phyloP scores from a whole-genome alignment of 2,113 vertebrate species.

The Ochotona curzoniae region DNA sequence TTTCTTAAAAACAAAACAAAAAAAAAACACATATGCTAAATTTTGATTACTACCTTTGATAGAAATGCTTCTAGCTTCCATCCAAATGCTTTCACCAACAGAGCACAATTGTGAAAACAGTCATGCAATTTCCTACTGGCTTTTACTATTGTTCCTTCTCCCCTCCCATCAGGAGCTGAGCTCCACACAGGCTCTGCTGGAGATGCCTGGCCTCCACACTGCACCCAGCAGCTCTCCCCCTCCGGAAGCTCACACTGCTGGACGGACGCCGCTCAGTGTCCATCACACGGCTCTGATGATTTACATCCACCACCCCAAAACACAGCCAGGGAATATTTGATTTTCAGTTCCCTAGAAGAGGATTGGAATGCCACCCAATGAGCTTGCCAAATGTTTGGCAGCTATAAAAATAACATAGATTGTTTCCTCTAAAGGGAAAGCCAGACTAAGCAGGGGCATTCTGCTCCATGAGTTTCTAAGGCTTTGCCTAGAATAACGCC shows the following conservation, averaged over 20 bases:
- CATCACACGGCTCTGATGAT: not conserved
- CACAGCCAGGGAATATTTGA: not conserved
- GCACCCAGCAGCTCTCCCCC: not conserved
- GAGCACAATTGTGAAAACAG: conserved; percentile 56
- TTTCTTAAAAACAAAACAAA: not conserved
- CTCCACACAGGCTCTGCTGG: not conserved
- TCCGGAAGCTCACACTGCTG: not conserved
- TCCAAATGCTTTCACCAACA: conserved; percentile 78
- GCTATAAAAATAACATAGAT: conserved; percentile 17
- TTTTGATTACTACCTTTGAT: conserved; percentile 44
- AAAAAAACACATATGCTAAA: not conserved
- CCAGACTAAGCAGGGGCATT: conserved; percentile 20
- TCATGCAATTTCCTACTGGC: conserved; percentile 10
- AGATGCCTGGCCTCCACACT: not conserved
- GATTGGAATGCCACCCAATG: not conserved
- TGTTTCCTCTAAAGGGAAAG: conserved; percentile 51
- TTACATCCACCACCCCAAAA: not conserved
- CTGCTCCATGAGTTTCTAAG: not conserved
- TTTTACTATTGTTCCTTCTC: conserved; percentile 11
- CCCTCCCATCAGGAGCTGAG: conserved; percentile 20
- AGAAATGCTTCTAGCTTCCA: conserved; percentile 57
- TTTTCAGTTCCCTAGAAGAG: conserved; percentile 22
- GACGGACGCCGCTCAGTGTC: not conserved
- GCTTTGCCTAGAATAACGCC: conserved; percentile 45
- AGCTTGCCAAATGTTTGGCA: conserved; percentile 6